A percentile compares a stretch with the other conserved stretches of the same genome.
Conservation (phyloP, 64 coral and sea anemone genomes). For the Pocillopora damicornis region DNA sequence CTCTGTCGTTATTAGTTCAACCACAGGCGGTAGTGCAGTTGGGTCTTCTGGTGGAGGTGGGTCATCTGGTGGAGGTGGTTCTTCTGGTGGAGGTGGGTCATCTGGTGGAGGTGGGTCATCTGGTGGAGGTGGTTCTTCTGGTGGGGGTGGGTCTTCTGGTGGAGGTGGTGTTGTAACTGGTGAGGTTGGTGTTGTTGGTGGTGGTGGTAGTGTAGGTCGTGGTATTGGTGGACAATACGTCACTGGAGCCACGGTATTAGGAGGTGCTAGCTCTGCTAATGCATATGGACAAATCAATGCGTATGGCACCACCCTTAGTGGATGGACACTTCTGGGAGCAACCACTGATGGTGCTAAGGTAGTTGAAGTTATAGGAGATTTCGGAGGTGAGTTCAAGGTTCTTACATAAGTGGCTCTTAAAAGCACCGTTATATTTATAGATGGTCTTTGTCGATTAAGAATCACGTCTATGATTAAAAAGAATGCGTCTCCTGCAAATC, state of each 20-base stretch:
- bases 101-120: neutral
- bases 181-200: neutral
- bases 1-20: neutral
- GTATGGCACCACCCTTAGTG: constrained; percentile 13
- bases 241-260: neutral
- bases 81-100: neutral
- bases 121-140: neutral
- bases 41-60: neutral
- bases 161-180: neutral
- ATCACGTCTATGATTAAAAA: no score
- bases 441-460: no score
- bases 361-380: constrained; percentile 70
- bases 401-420: neutral
- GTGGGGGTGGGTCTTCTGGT: neutral
- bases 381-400: constrained; percentile 59
- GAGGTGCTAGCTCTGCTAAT: neutral
- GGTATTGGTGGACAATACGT: neutral
- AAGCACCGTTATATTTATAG: neutral
- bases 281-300: neutral
- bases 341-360: neutral
- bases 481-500: no score
- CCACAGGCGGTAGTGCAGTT: neutral
- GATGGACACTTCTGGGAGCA: constrained; percentile 1
- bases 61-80: neutral
- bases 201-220: constrained; percentile 15